Base-by-base conservation (phyloP, 1,140 invertebrate species). In the Hycleus phaleratus region DNA sequence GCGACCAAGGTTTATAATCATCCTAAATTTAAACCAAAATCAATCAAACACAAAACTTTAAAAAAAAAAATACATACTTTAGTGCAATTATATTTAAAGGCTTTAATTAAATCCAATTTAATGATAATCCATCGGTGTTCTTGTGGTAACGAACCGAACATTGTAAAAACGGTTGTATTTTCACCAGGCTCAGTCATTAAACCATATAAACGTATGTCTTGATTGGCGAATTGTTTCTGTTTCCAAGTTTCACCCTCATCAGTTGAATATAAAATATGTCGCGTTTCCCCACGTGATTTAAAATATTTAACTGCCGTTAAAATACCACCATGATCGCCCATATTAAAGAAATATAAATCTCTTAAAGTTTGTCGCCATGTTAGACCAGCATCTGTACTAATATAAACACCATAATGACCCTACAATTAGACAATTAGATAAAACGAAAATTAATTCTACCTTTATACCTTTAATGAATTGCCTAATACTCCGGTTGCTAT, bases 121-220 rank as follows among this genome's bases (percentile, higher is more conserved):
- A 94, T 83, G 40, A 95, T 88, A 2, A 92, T 78, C 93, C 93
- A 96, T 56, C 87, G 82, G 70, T 94, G 91, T 49, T 82, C 77
- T 1, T 82, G 81, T 5, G 81, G 78, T 40, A 80, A 81, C 3
- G 90, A 93, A 2, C 91, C 93, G 75, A 95, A 95, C 76, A 96
- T 83, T 0, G 91, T 93, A 67, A 96, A 95, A 0, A 90, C 81
- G 0, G 91, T 93, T 0, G 91, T 92, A 72, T 92, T 93, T 72
- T 94, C 91, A 4, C 91, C 92, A 0, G 91, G 91, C 72, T 95
- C 91, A 0, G 91, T 94, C 83, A 94, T 89, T 2, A 95, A 71
- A 3, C 91, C 91, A 72, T 93, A 94, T 10, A 95, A 82, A 26
- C 82, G 77, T 1, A 91, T 78, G 71, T 86, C 82, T 54, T 86